These are phyloP conservation scores for Aythya baeri DNA, from an alignment of 2,113 vertebrate species.

Conservation along the genomic window DNA sequence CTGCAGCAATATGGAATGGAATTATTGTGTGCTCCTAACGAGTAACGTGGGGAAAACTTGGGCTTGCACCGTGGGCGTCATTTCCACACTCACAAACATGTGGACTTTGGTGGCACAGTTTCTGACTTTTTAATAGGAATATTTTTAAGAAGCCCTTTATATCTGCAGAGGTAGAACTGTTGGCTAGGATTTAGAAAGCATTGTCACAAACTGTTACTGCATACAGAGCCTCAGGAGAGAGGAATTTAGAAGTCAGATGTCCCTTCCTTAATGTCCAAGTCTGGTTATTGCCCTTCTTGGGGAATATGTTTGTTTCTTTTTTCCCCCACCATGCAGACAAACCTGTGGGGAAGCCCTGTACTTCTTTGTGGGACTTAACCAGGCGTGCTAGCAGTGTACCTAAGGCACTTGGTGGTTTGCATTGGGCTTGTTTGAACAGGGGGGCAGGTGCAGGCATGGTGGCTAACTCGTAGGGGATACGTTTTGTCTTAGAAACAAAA, in stretches of 20 bases:
- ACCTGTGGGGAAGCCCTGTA: not conserved
- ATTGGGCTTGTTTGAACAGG: not conserved
- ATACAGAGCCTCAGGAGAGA: not conserved
- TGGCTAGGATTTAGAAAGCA: not conserved
- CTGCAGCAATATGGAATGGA: not conserved
- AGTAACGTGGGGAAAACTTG: not conserved
- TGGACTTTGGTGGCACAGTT: not conserved
- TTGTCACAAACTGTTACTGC: not conserved
- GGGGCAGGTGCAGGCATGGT: not conserved
- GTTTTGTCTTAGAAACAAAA: not conserved
- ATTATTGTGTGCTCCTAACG: not conserved
- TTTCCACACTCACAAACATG: not conserved
- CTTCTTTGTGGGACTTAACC: not conserved
- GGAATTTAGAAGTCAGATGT: not conserved
- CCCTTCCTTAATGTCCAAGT: not conserved
- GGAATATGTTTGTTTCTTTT: not conserved
- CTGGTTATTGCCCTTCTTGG: not conserved
- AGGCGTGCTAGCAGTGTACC: not conserved
- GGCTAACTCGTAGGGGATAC: not conserved
- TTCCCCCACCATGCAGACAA: not conserved
- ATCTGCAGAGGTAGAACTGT: not conserved
- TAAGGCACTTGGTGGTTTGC: not conserved
- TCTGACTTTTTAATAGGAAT: not conserved
- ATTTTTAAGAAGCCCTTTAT: not conserved
- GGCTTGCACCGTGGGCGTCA: not conserved